phyloP scores from a whole-genome alignment of 2,797 vertebrate genomes.

The Oryzias dopingdopingensis region DNA sequence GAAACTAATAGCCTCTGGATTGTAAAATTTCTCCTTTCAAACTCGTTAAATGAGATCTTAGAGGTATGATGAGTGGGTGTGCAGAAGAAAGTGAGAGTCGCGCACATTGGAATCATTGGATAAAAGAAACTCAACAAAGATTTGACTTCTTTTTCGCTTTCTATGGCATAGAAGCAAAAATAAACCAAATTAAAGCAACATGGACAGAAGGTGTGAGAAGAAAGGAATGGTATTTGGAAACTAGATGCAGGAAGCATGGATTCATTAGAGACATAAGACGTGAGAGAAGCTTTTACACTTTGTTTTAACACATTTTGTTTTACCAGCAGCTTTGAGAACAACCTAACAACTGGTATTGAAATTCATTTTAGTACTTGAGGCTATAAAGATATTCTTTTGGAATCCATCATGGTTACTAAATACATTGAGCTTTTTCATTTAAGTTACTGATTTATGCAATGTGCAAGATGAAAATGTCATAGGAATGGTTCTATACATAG shows the following conservation, averaged over 20 bases:
- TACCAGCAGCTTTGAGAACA: too few species aligned
- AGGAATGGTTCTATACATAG: too few species aligned
- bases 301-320: not conserved
- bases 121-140: slow-evolving; percentile 33
- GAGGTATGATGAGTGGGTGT: slow-evolving; percentile 56
- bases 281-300: slow-evolving; percentile 32
- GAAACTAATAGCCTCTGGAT: slow-evolving; percentile 55
- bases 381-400: too few species aligned
- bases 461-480: too few species aligned
- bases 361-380: too few species aligned
- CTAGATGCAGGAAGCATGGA: slow-evolving; percentile 11
- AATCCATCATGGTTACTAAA: too few species aligned
- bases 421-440: too few species aligned
- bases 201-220: slow-evolving; percentile 31
- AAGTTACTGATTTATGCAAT: too few species aligned
- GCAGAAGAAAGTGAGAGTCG: slow-evolving; percentile 36
- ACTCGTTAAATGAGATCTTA: slow-evolving; percentile 61
- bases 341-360: too few species aligned
- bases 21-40: slow-evolving; percentile 31
- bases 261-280: slow-evolving; percentile 21
- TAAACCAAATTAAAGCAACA: slow-evolving; percentile 10
- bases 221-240: slow-evolving; percentile 17
- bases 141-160: slow-evolving; percentile 7
- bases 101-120: slow-evolving; percentile 53
- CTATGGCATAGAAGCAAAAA: slow-evolving; percentile 21